Percentiles rank a stretch among this genome's conserved stretches.
Conservation (phyloP, 2,797 vertebrate species). For the Threskiornis aethiopicus region DNA sequence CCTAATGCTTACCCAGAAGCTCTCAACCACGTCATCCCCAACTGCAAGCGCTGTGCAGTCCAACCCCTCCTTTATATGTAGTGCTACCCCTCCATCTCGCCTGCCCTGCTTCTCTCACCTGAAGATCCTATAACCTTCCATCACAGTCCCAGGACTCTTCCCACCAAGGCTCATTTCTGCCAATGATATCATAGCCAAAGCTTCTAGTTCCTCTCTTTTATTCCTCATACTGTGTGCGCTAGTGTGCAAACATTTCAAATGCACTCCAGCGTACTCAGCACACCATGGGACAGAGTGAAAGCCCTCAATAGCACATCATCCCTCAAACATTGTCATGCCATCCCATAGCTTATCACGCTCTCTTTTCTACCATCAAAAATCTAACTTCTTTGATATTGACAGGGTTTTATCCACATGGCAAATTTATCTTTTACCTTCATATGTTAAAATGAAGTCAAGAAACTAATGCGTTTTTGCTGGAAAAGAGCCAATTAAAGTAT, state of each 20-base stretch:
- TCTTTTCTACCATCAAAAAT: background rate
- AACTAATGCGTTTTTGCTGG: background rate
- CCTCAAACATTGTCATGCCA: background rate
- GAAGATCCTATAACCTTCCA: background rate
- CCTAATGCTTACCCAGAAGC: background rate
- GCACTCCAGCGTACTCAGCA: background rate
- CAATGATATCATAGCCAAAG: background rate
- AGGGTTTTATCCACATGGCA: background rate
- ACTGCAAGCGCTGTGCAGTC: fast-evolving
- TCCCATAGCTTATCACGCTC: background rate
- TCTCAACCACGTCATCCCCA: background rate
- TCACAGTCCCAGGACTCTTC: background rate
- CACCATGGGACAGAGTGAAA: background rate
- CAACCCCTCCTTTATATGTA: background rate
- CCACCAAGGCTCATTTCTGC: background rate
- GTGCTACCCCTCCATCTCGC: fast-evolving
- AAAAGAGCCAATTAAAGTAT: conserved; percentile 24
- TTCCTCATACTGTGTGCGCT: background rate
- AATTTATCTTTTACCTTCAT: background rate
- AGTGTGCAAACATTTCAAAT: background rate
- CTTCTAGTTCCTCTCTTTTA: background rate
- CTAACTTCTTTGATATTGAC: background rate
- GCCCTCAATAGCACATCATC: background rate
- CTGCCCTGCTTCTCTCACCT: background rate
- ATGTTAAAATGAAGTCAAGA: background rate